Evolutionary conservation across 2,797 vertebrate species (phyloP), one percentile per base, ranked within the genome.

Genomic region (Bufotes viridis): DNA sequence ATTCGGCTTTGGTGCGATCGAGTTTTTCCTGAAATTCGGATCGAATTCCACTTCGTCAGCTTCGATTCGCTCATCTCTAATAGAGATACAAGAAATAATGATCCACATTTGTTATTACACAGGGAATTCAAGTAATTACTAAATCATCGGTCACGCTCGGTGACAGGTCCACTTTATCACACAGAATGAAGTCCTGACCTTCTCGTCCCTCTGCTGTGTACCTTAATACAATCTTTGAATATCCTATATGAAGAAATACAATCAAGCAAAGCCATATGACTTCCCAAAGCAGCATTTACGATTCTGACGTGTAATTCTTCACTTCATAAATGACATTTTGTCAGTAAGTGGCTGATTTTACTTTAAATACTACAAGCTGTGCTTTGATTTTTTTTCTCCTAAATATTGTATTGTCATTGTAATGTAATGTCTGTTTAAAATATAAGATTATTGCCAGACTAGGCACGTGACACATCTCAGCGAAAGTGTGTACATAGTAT

Each of bases 381-480:
- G 20, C 55, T 80, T 80, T 79, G 12, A 34, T 17, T 34, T 63
- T 80, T 65, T 51, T 42, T 42, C 42, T 42, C 34, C 63, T n/a
- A 24, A 81, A 81, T 65, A 63, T 65, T 81, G 51, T 65, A 49
- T 81, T 81, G 61, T 81, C 34, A 22, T 81, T 65, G 29, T 51
- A 81, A n/a, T 81, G 34, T 65, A 65, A 49, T 10, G 79, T 61
- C 53, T 65, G 79, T 65, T 49, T 65, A 24, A 65, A 42, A 65
- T 51, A 24, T n/a, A 49, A 81, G 60, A 51, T n/a, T 65, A 49
- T 63, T 81, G 79, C 55, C 79, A 65, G 53, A 49, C 29, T 65
- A 65, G 17, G 1, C 79, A 42, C 34, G 61, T 80, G 79, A 65
- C 58, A 6, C 78, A 65, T 65, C 34, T 65, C 79, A 63, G 60